phyloP scores from a whole-genome alignment of 2,888 invertebrate species.

The Muschampia plurimacula region DNA sequence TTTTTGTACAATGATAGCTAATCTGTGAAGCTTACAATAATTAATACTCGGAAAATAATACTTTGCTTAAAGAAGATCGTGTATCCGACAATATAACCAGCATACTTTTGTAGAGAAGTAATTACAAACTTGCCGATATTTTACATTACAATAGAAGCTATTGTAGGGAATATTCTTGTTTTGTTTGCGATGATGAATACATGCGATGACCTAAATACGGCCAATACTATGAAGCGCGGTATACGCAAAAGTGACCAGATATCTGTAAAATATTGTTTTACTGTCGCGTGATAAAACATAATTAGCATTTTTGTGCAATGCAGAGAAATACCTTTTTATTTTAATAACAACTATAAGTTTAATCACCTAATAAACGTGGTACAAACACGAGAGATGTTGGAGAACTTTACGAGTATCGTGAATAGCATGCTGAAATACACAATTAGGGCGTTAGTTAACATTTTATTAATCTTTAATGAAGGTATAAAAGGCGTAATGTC shows the following conservation, averaged over 20 bases:
- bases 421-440: background rate
- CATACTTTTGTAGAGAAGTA: background rate
- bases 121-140: slow-evolving; percentile 12
- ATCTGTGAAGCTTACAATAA: background rate
- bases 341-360: slow-evolving; percentile 31
- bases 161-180: background rate
- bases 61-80: background rate
- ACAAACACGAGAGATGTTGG: background rate
- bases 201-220: slow-evolving; percentile 28
- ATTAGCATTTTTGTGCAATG: slow-evolving; percentile 34
- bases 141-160: background rate
- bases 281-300: slow-evolving; percentile 38
- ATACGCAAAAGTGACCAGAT: slow-evolving; percentile 14
- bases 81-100: background rate
- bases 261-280: slow-evolving; percentile 21
- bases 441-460: background rate
- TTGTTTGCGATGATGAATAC: slow-evolving; percentile 4
- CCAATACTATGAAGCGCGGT: slow-evolving; percentile 7
- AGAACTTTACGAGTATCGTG: slow-evolving; percentile 5
- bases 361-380: slow-evolving; percentile 27
- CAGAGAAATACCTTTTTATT: slow-evolving; percentile 24
- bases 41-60: background rate
- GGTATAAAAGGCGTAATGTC: background rate
- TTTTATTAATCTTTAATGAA: background rate
- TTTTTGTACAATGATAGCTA: background rate